Percentiles rank a stretch among this genome's conserved stretches.
These are phyloP conservation scores for Malurus leucopterus DNA, from an alignment of 2,797 vertebrate species.

Conservation along the genomic window DNA sequence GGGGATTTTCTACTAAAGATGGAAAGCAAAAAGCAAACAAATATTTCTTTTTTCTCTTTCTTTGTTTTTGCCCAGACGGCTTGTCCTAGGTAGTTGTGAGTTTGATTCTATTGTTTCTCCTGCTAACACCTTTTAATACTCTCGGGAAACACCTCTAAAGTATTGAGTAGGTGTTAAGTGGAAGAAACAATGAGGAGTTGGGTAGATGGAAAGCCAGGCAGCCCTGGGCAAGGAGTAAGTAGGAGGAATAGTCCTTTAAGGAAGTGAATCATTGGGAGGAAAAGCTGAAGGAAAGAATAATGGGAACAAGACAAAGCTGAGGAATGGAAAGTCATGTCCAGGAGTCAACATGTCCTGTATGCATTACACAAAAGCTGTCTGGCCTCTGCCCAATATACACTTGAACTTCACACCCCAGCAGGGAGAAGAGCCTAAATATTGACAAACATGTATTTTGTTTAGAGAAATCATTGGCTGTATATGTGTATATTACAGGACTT, in stretches of 20 bases:
- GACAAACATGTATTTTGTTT: background rate
- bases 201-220: background rate
- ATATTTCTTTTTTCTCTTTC: background rate
- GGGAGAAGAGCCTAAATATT: background rate
- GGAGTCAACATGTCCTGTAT: background rate
- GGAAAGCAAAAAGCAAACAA: background rate
- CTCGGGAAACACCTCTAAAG: conserved; percentile 34
- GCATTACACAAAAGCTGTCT: background rate
- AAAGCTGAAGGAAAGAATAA: background rate
- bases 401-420: background rate
- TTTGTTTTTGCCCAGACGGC: background rate
- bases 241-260: background rate
- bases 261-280: conserved; percentile 25
- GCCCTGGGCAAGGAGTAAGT: background rate
- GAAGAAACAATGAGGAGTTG: conserved; percentile 13
- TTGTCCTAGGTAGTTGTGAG: background rate
- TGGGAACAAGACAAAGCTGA: background rate
- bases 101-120: conserved; percentile 29
- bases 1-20: conserved; percentile 14
- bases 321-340: background rate
- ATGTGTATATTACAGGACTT: background rate
- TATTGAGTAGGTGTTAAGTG: conserved; percentile 35
- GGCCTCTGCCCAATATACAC: background rate
- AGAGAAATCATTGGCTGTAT: background rate
- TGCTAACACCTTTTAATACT: conserved; percentile 25